Percentiles rank a stretch among this genome's conserved stretches.
phyloP scores from a whole-genome alignment of 2,797 vertebrate species.

The Phoeniculus purpureus region DNA sequence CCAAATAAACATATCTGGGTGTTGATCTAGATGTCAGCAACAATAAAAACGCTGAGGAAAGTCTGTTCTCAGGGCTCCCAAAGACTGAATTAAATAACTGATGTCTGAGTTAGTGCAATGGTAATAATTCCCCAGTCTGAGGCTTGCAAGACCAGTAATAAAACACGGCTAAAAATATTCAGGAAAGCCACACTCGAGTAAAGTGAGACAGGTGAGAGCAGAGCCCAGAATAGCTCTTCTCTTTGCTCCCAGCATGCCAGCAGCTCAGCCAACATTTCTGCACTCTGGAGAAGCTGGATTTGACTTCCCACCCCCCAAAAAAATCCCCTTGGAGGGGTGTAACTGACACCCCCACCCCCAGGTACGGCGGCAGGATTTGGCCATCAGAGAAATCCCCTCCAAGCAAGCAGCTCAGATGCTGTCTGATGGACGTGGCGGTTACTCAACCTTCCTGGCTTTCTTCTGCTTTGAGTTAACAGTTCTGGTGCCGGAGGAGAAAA shows the following conservation, averaged over 20 bases:
- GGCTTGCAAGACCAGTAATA: not conserved
- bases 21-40: not conserved
- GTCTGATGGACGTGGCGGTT: accelerated
- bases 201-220: conserved; percentile 13
- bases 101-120: not conserved
- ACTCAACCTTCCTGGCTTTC: not conserved
- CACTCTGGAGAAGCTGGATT: not conserved
- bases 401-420: not conserved
- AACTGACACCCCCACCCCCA: not conserved
- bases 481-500: conserved; percentile 66
- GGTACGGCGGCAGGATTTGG: not conserved
- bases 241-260: not conserved
- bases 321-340: not conserved
- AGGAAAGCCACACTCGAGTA: not conserved
- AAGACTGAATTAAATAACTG: not conserved
- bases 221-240: not conserved
- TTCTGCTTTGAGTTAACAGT: conserved; percentile 57
- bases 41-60: not conserved
- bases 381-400: not conserved
- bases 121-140: not conserved
- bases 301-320: not conserved
- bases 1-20: not conserved
- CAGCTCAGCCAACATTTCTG: not conserved
- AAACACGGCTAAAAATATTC: not conserved
- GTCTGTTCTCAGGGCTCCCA: not conserved